Percentiles rank a stretch among this genome's conserved stretches.
Conservation (phyloP, 2,797 vertebrate genomes). For the Takifugu ocellatus region DNA sequence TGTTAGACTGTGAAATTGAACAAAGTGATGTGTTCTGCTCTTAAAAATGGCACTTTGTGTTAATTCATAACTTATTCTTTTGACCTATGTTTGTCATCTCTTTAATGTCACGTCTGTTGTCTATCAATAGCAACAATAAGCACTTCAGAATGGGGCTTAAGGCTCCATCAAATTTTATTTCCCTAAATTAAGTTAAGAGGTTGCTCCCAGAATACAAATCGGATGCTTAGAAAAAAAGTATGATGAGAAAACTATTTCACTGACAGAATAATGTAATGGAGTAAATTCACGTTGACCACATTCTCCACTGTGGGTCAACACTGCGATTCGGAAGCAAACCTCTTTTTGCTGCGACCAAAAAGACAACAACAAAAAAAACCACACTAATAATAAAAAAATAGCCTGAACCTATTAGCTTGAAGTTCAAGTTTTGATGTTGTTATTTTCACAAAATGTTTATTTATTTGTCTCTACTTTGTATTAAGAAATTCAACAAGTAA, state of each 20-base stretch:
- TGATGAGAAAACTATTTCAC: slow-evolving; percentile 2
- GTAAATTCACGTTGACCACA: slow-evolving; percentile 12
- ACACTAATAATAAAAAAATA: slow-evolving; percentile 56
- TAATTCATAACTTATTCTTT: slow-evolving; percentile 58
- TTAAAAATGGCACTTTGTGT: slow-evolving; percentile 85
- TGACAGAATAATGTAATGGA: slow-evolving; percentile 19
- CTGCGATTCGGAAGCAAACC: slow-evolving; percentile 31
- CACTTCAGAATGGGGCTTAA: slow-evolving; percentile 77
- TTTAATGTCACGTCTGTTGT: slow-evolving; percentile 66
- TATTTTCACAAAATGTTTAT: slow-evolving; percentile 26
- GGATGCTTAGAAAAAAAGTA: slow-evolving; percentile 5
- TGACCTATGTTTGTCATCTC: slow-evolving; percentile 47
- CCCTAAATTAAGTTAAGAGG: slow-evolving; percentile 48
- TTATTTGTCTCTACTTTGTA: slow-evolving; percentile 79
- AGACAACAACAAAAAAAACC: background rate
- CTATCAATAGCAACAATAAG: slow-evolving; percentile 76
- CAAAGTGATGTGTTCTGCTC: slow-evolving; percentile 75
- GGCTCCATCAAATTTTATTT: slow-evolving; percentile 48
- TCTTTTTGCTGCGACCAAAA: slow-evolving; percentile 86
- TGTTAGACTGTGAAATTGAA: slow-evolving; percentile 85
- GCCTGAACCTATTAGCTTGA: slow-evolving; percentile 51
- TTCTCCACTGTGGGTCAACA: slow-evolving; percentile 11
- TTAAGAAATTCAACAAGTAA: slow-evolving; percentile 79
- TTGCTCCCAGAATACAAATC: slow-evolving; percentile 32
- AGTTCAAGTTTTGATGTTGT: slow-evolving; percentile 46